A percentile compares a stretch with the other conserved stretches of the same genome.
phyloP scores from a whole-genome alignment of 2,888 invertebrate species.

The Sesamia inferens region DNA sequence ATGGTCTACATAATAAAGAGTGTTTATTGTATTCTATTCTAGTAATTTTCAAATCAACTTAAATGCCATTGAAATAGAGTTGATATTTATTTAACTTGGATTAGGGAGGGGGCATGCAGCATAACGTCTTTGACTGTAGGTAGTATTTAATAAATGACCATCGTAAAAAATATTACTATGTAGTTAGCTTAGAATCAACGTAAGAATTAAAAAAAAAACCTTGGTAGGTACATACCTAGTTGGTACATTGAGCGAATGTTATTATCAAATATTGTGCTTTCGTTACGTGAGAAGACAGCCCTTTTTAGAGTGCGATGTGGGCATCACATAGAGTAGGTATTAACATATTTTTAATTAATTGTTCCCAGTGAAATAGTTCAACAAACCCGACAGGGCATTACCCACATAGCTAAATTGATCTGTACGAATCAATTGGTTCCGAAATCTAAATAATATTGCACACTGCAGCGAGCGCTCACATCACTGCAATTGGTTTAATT shows the following conservation, averaged over 20 bases:
- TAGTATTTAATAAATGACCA: too few relatives aligned
- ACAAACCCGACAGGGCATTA: background rate
- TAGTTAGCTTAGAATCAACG: background rate
- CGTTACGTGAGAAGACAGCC: background rate
- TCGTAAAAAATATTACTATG: too few relatives aligned
- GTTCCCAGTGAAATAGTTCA: background rate
- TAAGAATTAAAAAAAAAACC: background rate
- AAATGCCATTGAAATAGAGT: too few relatives aligned
- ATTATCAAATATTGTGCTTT: background rate
- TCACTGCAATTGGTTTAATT: constrained; percentile 25
- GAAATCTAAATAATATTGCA: constrained; percentile 10
- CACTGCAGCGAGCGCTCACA: constrained; percentile 1
- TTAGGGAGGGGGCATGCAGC: too few relatives aligned
- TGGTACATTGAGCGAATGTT: background rate
- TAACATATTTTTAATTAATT: constrained; percentile 2
- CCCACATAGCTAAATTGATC: constrained; percentile 13
- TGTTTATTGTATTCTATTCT: too few relatives aligned
- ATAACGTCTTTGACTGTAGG: too few relatives aligned
- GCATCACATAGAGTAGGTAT: too few relatives aligned
- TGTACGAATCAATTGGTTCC: constrained; percentile 16
- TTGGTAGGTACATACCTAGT: background rate
- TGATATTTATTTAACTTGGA: too few relatives aligned
- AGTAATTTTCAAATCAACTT: too few relatives aligned
- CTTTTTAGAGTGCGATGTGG: background rate
- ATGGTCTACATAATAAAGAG: too few relatives aligned